Evolutionary conservation across 1,140 invertebrate genomes (phyloP).

Genomic region (Drosophila burlai): DNA sequence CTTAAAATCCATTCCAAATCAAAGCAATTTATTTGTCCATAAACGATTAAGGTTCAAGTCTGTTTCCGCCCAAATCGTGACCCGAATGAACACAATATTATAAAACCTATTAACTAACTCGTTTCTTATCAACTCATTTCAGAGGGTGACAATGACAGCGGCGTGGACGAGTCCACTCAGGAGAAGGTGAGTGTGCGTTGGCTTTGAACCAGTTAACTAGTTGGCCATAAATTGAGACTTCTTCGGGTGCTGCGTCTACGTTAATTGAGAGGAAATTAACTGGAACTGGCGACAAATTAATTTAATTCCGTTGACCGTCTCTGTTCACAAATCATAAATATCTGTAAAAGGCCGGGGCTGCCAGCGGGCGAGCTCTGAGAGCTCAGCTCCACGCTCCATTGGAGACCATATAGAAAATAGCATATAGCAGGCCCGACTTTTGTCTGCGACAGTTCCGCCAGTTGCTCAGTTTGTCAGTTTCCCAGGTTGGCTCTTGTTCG

Average conservation of each 20-base stretch:
- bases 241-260: conserved; percentile 31
- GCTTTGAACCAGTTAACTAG: conserved; percentile 21
- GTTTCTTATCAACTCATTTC: conserved; percentile 50
- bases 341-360: conserved; percentile 73
- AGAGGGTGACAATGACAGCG: conserved; percentile 93
- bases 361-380: conserved; percentile 41
- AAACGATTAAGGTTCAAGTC: not conserved
- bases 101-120: conserved; percentile 1
- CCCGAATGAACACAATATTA: not conserved
- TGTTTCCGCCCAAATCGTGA: not conserved
- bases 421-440: conserved; percentile 30
- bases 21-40: no score
- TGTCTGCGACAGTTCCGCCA: conserved; percentile 32
- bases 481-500: conserved; percentile 39
- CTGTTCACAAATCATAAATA: conserved; percentile 81
- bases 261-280: conserved; percentile 81
- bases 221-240: conserved; percentile 39
- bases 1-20: not conserved
- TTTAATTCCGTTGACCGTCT: conserved; percentile 65
- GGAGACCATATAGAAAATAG: conserved; percentile 43
- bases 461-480: conserved; percentile 13
- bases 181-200: conserved; percentile 87
- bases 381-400: conserved; percentile 65
- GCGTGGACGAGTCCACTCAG: conserved; percentile 91
- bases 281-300: conserved; percentile 73